Evolutionary conservation across 2,113 vertebrate genomes (phyloP).

Genomic region (Scytalopus superciliaris): DNA sequence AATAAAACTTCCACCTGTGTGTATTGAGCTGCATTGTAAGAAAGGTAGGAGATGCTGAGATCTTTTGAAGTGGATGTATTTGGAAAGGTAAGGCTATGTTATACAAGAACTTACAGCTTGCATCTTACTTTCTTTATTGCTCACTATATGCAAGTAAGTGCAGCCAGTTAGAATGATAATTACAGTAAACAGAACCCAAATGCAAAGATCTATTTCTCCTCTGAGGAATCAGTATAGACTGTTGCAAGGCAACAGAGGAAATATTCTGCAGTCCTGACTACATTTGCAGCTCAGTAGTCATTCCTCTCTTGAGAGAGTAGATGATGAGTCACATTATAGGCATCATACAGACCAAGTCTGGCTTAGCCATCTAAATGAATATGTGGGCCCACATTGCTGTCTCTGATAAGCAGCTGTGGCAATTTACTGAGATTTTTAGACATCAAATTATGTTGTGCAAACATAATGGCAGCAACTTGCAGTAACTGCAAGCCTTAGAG

Average conservation of each 20-base stretch:
- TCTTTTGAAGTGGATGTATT: not conserved
- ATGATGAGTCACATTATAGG: conserved; percentile 35
- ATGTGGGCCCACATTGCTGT: not conserved
- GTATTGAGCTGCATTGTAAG: not conserved
- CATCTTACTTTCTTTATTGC: not conserved
- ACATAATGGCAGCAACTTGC: not conserved
- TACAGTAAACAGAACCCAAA: not conserved
- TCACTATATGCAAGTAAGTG: not conserved
- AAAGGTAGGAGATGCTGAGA: not conserved
- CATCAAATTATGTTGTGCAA: not conserved
- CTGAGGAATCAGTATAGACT: not conserved
- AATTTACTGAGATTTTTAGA: conserved; percentile 25
- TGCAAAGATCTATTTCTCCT: not conserved
- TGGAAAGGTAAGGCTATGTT: not conserved
- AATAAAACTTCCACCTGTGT: not conserved
- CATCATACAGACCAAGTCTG: not conserved
- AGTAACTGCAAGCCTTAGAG: not conserved
- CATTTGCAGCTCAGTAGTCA: not conserved
- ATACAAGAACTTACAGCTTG: not conserved
- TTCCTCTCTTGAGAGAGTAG: conserved; percentile 1
- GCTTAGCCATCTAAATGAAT: not conserved
- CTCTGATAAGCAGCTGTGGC: not conserved
- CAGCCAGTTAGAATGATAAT: not conserved
- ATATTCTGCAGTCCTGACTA: not conserved
- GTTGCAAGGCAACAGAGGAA: conserved; percentile 47